These are phyloP conservation scores for Paratrypauchen microcephalus DNA, from an alignment of 2,797 vertebrate genomes.

Conservation along the genomic window DNA sequence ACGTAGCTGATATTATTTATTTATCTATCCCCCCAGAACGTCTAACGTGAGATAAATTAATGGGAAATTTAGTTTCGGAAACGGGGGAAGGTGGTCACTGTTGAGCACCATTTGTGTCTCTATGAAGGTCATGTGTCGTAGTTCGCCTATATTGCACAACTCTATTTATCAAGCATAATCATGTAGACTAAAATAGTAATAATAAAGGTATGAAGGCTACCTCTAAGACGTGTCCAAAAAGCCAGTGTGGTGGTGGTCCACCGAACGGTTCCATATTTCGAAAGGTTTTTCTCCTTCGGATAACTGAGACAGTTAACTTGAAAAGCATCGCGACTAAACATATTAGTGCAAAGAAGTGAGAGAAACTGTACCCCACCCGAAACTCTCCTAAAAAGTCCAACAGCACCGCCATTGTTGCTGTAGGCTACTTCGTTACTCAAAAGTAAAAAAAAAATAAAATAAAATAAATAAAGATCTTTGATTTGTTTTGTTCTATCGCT, in stretches of 20 bases:
- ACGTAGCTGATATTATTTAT: too few relatives aligned
- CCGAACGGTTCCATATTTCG: constrained; percentile 39
- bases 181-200: neutral
- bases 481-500: neutral
- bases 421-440: neutral
- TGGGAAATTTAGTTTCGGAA: too few relatives aligned
- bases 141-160: too few relatives aligned
- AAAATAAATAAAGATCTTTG: too few relatives aligned
- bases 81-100: too few relatives aligned
- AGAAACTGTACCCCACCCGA: constrained; percentile 13
- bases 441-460: neutral
- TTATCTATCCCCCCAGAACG: too few relatives aligned
- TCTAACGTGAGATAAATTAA: too few relatives aligned
- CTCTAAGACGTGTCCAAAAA: constrained; percentile 64
- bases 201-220: constrained; percentile 30
- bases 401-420: accelerated
- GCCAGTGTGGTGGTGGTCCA: constrained; percentile 71
- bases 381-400: constrained; percentile 37
- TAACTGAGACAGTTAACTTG: constrained; percentile 29
- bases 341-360: constrained; percentile 38
- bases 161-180: neutral
- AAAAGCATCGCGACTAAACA: constrained; percentile 38
- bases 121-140: too few relatives aligned
- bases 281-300: constrained; percentile 9
- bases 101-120: too few relatives aligned